Conservation (phyloP, 2,888 invertebrate genomes). For the Actias luna region DNA sequence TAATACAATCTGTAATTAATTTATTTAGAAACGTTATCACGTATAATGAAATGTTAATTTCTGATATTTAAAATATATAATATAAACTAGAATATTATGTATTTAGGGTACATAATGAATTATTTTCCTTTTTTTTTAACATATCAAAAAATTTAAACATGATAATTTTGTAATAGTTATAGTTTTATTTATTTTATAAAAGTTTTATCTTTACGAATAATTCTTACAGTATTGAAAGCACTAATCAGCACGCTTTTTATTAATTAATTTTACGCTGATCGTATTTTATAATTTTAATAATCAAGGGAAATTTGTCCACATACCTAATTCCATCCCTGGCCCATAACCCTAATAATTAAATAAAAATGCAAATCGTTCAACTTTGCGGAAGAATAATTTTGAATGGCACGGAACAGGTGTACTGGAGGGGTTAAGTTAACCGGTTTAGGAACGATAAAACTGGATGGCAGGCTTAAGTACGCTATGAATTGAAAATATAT, state of each 20-base stretch:
- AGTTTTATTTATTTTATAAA: no score
- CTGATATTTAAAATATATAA: no score
- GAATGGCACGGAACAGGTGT: constrained; percentile 72
- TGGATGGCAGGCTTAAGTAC: constrained; percentile 29
- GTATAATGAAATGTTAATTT: no score
- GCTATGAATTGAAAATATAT: constrained; percentile 37
- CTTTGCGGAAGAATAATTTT: constrained; percentile 65
- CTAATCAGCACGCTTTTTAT: no score
- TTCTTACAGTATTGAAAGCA: no score
- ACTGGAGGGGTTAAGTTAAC: constrained; percentile 49
- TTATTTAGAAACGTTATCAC: neutral
- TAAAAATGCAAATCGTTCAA: constrained; percentile 52
- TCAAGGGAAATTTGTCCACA: neutral
- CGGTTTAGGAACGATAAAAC: constrained; percentile 42
- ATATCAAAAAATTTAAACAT: no score
- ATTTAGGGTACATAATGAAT: no score
- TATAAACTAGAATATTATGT: no score
- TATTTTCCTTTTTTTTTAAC: no score
- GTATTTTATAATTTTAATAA: neutral
- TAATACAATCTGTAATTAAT: neutral
- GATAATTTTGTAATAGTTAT: no score
- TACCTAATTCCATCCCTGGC: neutral
- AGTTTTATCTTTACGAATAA: no score
- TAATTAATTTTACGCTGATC: no score
- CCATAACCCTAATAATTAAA: constrained; percentile 16